Evolutionary conservation across 2,113 vertebrate species (phyloP).

Genomic region (Crocuta crocuta): DNA sequence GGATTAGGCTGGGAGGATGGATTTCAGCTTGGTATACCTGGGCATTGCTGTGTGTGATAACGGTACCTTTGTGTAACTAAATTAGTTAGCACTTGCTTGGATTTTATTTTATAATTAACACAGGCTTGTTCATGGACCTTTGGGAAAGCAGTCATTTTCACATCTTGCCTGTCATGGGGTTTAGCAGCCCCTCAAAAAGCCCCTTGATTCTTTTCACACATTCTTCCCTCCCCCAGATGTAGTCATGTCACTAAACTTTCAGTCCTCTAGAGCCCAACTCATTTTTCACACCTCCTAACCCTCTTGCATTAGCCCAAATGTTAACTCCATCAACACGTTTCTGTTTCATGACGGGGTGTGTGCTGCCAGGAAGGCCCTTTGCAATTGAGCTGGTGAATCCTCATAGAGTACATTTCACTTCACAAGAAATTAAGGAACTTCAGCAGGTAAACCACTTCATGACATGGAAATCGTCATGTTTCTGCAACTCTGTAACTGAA

Average conservation of each 20-base stretch:
- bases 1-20: constrained; percentile 74
- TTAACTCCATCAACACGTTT: constrained; percentile 82
- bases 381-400: constrained; percentile 97
- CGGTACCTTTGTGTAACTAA: constrained; percentile 62
- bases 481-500: constrained; percentile 55
- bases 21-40: constrained; percentile 77
- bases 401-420: constrained; percentile 88
- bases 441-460: constrained; percentile 92
- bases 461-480: constrained; percentile 46
- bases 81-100: constrained; percentile 80
- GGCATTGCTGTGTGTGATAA: constrained; percentile 81
- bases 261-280: constrained; percentile 56
- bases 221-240: constrained; percentile 61
- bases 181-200: constrained; percentile 73
- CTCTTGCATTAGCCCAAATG: constrained; percentile 64
- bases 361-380: constrained; percentile 95
- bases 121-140: constrained; percentile 79
- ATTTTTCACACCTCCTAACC: constrained; percentile 81
- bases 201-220: constrained; percentile 79
- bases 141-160: constrained; percentile 81
- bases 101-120: constrained; percentile 85
- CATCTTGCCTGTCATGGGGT: constrained; percentile 69
- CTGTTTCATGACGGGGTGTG: constrained; percentile 80
- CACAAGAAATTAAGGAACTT: constrained; percentile 91
- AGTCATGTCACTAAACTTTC: constrained; percentile 70